phyloP scores from a whole-genome alignment of 2,888 invertebrate species.

The Philopedon plagiatum region DNA sequence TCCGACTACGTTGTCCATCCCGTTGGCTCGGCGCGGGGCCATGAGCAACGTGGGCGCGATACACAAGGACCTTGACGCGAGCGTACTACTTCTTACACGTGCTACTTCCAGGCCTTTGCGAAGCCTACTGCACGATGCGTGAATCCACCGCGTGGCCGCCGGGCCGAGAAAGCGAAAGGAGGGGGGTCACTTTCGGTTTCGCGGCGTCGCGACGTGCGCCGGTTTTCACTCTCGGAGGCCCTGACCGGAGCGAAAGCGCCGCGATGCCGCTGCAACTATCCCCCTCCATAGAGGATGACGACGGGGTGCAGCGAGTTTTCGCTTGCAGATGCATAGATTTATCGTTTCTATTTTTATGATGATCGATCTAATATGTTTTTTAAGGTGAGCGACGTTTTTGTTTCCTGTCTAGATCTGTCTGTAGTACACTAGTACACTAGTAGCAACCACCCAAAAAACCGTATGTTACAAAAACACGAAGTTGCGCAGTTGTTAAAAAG shows the following conservation, averaged over 20 bases:
- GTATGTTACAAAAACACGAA: too few relatives aligned
- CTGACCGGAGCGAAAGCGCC: conserved; percentile 61
- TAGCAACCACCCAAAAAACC: too few relatives aligned
- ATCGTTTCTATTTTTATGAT: background rate
- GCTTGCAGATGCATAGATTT: background rate
- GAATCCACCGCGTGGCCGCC: conserved; percentile 49
- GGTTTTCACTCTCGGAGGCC: conserved; percentile 67
- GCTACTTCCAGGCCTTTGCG: conserved; percentile 53
- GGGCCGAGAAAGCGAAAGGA: conserved; percentile 78
- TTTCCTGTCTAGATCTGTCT: too few relatives aligned
- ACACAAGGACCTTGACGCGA: conserved; percentile 46
- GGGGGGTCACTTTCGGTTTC: conserved; percentile 71
- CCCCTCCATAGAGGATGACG: background rate
- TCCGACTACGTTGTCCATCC: conserved; percentile 43
- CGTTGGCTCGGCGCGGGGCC: conserved; percentile 63
- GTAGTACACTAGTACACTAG: too few relatives aligned
- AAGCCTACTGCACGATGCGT: conserved; percentile 49
- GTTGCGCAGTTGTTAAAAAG: too few relatives aligned
- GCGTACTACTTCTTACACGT: conserved; percentile 67
- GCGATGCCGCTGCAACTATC: conserved; percentile 30
- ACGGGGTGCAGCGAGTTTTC: conserved; percentile 17
- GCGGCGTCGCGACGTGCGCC: conserved; percentile 56
- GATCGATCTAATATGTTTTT: background rate
- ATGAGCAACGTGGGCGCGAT: conserved; percentile 68
- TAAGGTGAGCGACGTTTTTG: too few relatives aligned